Evolutionary conservation across 2,797 vertebrate species (phyloP), one percentile per base, ranked within the genome.

Genomic region (Scolopax bukidnonensis): DNA sequence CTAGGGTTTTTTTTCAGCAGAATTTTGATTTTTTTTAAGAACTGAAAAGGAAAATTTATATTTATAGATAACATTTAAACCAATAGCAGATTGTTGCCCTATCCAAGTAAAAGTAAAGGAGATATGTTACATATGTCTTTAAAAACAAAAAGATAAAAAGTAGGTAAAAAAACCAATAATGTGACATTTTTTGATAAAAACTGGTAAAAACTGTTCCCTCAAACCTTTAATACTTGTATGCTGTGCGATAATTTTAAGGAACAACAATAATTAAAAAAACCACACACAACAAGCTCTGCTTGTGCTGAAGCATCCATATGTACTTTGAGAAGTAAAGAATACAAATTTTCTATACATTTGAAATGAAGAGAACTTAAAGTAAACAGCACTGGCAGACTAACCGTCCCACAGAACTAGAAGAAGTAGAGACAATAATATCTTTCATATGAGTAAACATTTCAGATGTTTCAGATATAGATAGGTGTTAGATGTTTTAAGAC

Each of bases 261-360:
- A 3, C 4, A 63, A 16, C 4, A 57, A n/a, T 3, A 36, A 25
- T n/a, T 13, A 18, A 40, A 17, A 12, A 51, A 12, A 51, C 3
- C 6, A 6, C 16, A 78, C 32, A 32, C 14, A 20, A 21, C 21
- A 36, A 45, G 2, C 12, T 76, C n/a, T 83, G 27, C 24, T 65
- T 60, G 11, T 45, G 10, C 2, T 23, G 40, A 63, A 84, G 33
- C 3, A 19, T 25, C 53, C 2, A 2, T 8, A 59, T 0, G 0
- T 59, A 19, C 16, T 85, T 69, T 33, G 7, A 25, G 57, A 86
- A 78, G 7, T 65, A 73, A 80, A 47, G 6, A 4, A 40, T 32
- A 19, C 2, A 30, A 63, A 63, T 3, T 10, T 6, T 63, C 11
- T 45, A 16, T 16, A 51, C 2, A 16, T 56, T 17, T 59, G 8